Conservation (phyloP, 2,113 vertebrate genomes). For the Barbus barbus region DNA sequence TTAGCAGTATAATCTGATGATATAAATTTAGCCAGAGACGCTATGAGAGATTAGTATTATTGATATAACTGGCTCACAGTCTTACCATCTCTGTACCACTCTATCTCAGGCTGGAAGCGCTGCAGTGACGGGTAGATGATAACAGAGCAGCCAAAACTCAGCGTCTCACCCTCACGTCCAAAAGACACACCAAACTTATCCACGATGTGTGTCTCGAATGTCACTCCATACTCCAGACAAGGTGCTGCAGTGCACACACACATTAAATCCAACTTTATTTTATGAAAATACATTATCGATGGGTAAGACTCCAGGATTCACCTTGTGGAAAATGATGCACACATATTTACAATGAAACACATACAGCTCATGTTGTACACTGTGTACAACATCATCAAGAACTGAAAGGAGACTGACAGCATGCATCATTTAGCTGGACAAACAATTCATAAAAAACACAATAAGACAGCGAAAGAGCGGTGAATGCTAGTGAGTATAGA, state of each 20-base stretch:
- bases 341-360: neutral
- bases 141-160: constrained; percentile 93
- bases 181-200: constrained; percentile 94
- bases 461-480: neutral
- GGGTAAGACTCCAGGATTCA: neutral
- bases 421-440: neutral
- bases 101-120: constrained; percentile 89
- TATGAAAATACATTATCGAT: neutral
- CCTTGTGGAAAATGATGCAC: neutral
- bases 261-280: neutral
- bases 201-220: constrained; percentile 91
- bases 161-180: constrained; percentile 93
- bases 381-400: neutral
- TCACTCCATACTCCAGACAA: constrained; percentile 86
- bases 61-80: constrained; percentile 41
- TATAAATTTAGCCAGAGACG: neutral
- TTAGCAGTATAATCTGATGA: neutral
- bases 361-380: neutral
- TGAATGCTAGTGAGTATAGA: neutral
- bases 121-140: constrained; percentile 90
- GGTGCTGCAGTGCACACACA: constrained; percentile 60
- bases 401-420: neutral
- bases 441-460: neutral
- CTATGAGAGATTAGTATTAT: neutral
- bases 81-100: constrained; percentile 94